phyloP scores from a whole-genome alignment of 2,888 invertebrate genomes.

The Tachina fera region DNA sequence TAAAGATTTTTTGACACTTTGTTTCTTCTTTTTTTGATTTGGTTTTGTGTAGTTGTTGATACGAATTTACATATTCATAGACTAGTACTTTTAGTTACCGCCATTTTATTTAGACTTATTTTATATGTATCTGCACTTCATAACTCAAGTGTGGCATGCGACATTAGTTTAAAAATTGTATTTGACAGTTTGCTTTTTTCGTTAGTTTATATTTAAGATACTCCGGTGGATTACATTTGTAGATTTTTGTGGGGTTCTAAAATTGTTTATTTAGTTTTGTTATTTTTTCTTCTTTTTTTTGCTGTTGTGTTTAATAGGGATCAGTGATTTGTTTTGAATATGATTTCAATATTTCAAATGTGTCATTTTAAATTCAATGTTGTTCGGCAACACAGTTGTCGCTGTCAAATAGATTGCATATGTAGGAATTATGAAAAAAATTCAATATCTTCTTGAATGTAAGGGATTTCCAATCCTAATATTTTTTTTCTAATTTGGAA shows the following conservation, averaged over 20 bases:
- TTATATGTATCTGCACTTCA: conserved; percentile 24
- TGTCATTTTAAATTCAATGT: conserved; percentile 65
- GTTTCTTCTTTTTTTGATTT: conserved; percentile 18
- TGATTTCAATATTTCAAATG: conserved; percentile 70
- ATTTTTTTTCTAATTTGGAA: too few species aligned
- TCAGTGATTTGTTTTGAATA: conserved; percentile 71
- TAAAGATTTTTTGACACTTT: conserved; percentile 71
- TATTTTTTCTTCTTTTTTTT: not conserved
- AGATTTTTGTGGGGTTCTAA: conserved; percentile 55
- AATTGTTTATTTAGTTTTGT: conserved; percentile 2
- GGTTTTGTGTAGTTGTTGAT: conserved; percentile 35
- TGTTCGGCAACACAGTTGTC: conserved; percentile 69
- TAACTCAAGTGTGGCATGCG: conserved; percentile 72
- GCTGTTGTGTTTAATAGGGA: conserved; percentile 58
- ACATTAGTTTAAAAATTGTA: conserved; percentile 70
- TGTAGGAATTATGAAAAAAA: not conserved
- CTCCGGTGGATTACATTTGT: conserved; percentile 46
- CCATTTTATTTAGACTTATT: conserved; percentile 26
- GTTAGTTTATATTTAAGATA: conserved; percentile 43
- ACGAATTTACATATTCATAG: conserved; percentile 52
- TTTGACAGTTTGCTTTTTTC: conserved; percentile 65
- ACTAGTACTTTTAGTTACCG: conserved; percentile 44
- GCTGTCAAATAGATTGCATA: conserved; percentile 57
- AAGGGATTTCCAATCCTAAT: too few species aligned
- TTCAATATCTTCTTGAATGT: not conserved